Percentiles rank a stretch among this genome's conserved stretches.
Conservation (phyloP, 2,113 vertebrate species). For the Vidua chalybeata region DNA sequence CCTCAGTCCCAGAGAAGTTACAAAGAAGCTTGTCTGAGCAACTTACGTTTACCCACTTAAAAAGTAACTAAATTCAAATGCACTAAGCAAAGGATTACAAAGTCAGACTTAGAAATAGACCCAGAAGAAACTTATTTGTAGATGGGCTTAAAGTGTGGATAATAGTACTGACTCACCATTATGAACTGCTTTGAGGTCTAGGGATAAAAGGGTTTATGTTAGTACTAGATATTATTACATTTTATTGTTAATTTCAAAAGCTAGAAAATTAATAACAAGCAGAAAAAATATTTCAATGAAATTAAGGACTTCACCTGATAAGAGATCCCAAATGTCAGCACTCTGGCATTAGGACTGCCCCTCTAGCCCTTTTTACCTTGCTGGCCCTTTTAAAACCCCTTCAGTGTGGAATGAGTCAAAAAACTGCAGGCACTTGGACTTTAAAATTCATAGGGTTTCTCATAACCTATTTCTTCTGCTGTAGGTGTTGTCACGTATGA, state of each 20-base stretch:
- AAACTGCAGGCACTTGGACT: neutral
- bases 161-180: slow-evolving; percentile 55
- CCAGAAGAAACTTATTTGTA: slow-evolving; percentile 59
- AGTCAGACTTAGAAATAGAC: slow-evolving; percentile 59
- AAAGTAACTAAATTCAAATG: slow-evolving; percentile 43
- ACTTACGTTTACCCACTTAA: slow-evolving; percentile 4
- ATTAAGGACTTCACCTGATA: slow-evolving; percentile 27
- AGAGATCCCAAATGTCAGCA: neutral
- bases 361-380: neutral
- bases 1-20: slow-evolving; percentile 1
- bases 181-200: slow-evolving; percentile 57
- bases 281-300: neutral
- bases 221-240: slow-evolving; percentile 35
- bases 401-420: neutral
- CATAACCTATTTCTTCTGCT: neutral
- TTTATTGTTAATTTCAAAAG: slow-evolving; percentile 58
- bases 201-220: slow-evolving; percentile 52
- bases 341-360: neutral
- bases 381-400: neutral
- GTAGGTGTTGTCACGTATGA: neutral
- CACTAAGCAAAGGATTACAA: slow-evolving; percentile 31
- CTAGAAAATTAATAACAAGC: slow-evolving; percentile 23
- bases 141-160: slow-evolving; percentile 47
- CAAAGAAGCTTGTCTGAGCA: slow-evolving; percentile 43
- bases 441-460: neutral